Base-by-base conservation (phyloP, 2,113 vertebrate genomes). In the Eretmochelys imbricata region DNA sequence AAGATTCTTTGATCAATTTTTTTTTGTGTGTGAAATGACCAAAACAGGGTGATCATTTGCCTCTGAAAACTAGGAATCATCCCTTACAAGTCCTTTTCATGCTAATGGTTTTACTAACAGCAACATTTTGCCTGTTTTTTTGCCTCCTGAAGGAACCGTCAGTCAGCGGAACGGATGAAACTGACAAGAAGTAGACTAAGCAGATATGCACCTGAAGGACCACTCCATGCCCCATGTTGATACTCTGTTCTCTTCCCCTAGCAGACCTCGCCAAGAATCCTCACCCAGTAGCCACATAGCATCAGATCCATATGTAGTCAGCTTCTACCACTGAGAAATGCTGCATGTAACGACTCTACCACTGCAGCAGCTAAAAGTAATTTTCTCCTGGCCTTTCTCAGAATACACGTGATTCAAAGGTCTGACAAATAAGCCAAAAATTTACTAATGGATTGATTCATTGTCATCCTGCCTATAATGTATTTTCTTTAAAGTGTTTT, bases 171-270 rank as follows among this genome's bases (percentile, higher is more conserved):
- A 48, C 17, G 19, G 42, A 49, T 22, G 55, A 84, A 48, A 62
- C 17, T 31, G 75, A 5, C 0, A n/a, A 80, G 8, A 8, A 57
- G 16, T 4, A 85, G 10, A 75, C 4, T 0, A 0, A 5, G 8
- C n/a, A 31, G 54, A 38, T 16, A 20, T 0, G 1, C 3, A 16
- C 3, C 48, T 80, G 48, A 55, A 2, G 38, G 65, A 51, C 46
- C 27, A 9, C 19, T 82, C 62, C 22, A 53, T 8, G 42, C 57
- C n/a, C 59, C 0, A 0, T 38, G 57, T 20, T 25, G 31, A 84
- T 0, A 1, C 48, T 2, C 27, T 85, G 5, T 3, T 80, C 0
- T 31, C 50, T 84, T n/a, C 2, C 1, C 5, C 25, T 3, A 5
- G 54, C 75, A 31, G 6, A 4, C 51, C 54, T n/a, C 35, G 7